Evolutionary conservation across 2,888 invertebrate species (phyloP).

Genomic region (Drosophila colorata): DNA sequence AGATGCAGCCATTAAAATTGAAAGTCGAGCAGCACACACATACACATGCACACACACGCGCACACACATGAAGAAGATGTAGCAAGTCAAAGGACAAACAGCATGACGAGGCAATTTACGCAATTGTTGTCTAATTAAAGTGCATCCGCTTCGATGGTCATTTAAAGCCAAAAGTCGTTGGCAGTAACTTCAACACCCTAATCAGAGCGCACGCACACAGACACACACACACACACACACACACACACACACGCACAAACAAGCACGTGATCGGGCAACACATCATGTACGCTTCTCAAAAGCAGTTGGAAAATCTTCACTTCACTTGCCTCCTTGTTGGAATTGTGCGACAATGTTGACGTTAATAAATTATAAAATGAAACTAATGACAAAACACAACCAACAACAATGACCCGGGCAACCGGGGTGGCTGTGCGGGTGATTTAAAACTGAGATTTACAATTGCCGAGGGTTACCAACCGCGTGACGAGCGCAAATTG

Average conservation of each 20-base stretch:
- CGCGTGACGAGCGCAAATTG: slow-evolving; percentile 83
- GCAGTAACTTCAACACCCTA: slow-evolving; percentile 41
- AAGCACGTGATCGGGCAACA: slow-evolving; percentile 56
- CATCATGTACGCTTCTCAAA: slow-evolving; percentile 83
- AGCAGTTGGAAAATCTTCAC: slow-evolving; percentile 69
- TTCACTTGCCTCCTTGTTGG: slow-evolving; percentile 46
- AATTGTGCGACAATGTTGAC: slow-evolving; percentile 80
- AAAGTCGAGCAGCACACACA: slow-evolving; percentile 45
- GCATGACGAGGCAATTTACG: slow-evolving; percentile 76
- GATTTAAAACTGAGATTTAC: slow-evolving; percentile 56
- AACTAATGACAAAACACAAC: slow-evolving; percentile 82
- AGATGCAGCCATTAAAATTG: slow-evolving; percentile 50
- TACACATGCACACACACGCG: slow-evolving; percentile 10
- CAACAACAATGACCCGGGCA: slow-evolving; percentile 30
- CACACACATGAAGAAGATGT: slow-evolving; percentile 20
- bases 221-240: slow-evolving; percentile 10
- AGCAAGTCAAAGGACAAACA: slow-evolving; percentile 69
- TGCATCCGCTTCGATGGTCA: slow-evolving; percentile 84
- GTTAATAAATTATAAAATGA: slow-evolving; percentile 84
- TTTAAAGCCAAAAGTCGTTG: slow-evolving; percentile 74
- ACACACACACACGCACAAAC: slow-evolving; percentile 10
- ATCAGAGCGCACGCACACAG: slow-evolving; percentile 11
- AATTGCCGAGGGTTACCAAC: slow-evolving; percentile 60
- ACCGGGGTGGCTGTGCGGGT: slow-evolving; percentile 27
- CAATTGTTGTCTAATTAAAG: slow-evolving; percentile 84